Evolutionary conservation across 2,888 invertebrate species (phyloP).

Genomic region (Rhagonycha fulva): DNA sequence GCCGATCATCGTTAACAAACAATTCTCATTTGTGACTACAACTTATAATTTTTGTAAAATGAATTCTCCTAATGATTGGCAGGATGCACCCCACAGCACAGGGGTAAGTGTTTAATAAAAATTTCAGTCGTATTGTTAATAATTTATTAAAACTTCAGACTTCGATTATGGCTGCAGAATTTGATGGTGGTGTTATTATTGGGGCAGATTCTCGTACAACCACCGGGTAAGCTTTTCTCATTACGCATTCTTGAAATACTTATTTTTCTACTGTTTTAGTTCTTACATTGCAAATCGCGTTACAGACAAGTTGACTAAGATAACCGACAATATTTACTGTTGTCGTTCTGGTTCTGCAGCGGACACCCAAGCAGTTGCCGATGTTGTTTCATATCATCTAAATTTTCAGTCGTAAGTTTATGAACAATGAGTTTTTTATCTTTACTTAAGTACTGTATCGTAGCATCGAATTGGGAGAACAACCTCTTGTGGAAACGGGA

Average conservation of each 20-base stretch:
- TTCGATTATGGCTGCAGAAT: slow-evolving; percentile 97
- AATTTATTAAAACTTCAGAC: slow-evolving; percentile 62
- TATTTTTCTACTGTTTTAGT: slow-evolving; percentile 51
- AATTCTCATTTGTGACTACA: background rate
- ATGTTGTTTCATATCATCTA: slow-evolving; percentile 92
- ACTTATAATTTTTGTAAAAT: slow-evolving; percentile 6
- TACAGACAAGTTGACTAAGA: slow-evolving; percentile 92
- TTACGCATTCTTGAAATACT: background rate
- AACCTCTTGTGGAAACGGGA: slow-evolving; percentile 86
- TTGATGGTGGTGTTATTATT: slow-evolving; percentile 93
- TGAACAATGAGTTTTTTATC: background rate
- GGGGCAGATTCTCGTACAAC: slow-evolving; percentile 98
- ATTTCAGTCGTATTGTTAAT: slow-evolving; percentile 9
- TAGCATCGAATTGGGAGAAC: slow-evolving; percentile 80
- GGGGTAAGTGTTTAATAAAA: slow-evolving; percentile 64
- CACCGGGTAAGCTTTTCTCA: slow-evolving; percentile 66
- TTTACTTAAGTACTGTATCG: slow-evolving; percentile 33
- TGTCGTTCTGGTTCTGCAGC: slow-evolving; percentile 97
- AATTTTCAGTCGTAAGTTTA: slow-evolving; percentile 77
- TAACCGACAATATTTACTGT: slow-evolving; percentile 95
- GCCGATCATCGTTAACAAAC: slow-evolving; percentile 7
- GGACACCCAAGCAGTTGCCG: slow-evolving; percentile 97
- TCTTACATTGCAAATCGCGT: slow-evolving; percentile 94
- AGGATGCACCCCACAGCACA: slow-evolving; percentile 77
- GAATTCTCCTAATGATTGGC: slow-evolving; percentile 60